Evolutionary conservation across 2,888 invertebrate species (phyloP).

Genomic region (Brachypalpus laphriformis): DNA sequence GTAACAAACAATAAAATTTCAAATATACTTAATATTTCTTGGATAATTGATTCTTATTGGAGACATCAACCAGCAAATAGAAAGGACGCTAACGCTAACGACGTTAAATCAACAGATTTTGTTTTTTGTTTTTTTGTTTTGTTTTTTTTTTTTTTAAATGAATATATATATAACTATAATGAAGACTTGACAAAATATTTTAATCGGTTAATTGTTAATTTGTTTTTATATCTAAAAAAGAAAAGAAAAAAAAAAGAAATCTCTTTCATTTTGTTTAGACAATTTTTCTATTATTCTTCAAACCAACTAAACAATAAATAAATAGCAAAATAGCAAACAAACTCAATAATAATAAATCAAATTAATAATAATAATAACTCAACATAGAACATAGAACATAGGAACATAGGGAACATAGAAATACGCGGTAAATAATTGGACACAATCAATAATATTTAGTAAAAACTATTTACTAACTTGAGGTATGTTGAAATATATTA

Average conservation of each 20-base stretch:
- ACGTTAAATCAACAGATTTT: not conserved
- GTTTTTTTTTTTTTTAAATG: not conserved
- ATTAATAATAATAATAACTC: not conserved
- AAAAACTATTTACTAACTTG: not conserved
- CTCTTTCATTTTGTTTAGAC: too few relatives aligned
- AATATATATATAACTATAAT: too few relatives aligned
- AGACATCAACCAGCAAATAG: not conserved
- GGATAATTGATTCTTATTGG: slow-evolving; percentile 23
- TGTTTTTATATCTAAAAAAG: not conserved
- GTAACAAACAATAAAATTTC: slow-evolving; percentile 54
- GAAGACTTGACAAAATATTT: too few relatives aligned
- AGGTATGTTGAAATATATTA: not conserved
- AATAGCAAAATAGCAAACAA: not conserved
- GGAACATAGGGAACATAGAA: too few relatives aligned
- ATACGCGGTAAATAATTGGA: not conserved
- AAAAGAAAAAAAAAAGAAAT: not conserved
- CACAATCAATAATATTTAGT: not conserved
- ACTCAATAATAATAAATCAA: not conserved
- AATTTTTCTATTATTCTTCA: too few relatives aligned
- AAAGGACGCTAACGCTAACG: not conserved
- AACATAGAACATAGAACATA: not conserved
- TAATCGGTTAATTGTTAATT: not conserved
- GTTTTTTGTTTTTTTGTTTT: not conserved
- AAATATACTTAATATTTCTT: slow-evolving; percentile 34
- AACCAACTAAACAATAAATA: not conserved